Evolutionary conservation across 2,888 invertebrate genomes (phyloP).

Genomic region (Eupithecia abbreviata): DNA sequence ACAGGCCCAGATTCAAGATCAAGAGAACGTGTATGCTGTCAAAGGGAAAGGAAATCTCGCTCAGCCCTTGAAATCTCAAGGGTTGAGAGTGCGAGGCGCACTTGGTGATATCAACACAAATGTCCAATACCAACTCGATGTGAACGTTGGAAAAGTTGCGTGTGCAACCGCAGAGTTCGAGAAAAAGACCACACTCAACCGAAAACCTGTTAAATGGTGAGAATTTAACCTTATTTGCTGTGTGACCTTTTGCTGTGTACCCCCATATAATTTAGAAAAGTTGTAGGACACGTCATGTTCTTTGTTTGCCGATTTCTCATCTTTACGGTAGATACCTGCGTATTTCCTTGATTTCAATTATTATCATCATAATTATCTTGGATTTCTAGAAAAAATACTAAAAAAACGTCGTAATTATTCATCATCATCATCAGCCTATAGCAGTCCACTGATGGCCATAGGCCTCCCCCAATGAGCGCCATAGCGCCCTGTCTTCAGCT

Average conservation of each 20-base stretch:
- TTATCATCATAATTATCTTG: too few species aligned
- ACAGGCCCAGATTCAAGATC: conserved; percentile 67
- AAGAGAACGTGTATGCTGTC: conserved; percentile 68
- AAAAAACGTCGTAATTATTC: too few species aligned
- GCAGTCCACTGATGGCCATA: too few species aligned
- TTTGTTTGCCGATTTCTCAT: neutral
- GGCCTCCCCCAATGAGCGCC: too few species aligned
- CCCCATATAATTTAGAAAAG: conserved; percentile 22
- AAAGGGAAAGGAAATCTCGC: conserved; percentile 63
- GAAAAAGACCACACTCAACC: conserved; percentile 64
- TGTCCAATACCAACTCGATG: conserved; percentile 65
- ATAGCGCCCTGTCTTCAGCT: too few species aligned
- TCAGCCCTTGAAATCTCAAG: conserved; percentile 63
- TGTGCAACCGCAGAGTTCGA: conserved; percentile 68
- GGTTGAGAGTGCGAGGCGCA: conserved; percentile 67
- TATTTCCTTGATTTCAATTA: neutral
- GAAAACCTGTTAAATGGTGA: conserved; percentile 62
- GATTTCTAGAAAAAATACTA: too few species aligned
- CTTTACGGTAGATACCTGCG: neutral
- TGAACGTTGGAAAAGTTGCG: conserved; percentile 64
- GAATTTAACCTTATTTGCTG: conserved; percentile 23
- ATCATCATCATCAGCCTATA: too few species aligned
- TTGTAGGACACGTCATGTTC: neutral
- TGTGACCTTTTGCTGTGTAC: conserved; percentile 18
- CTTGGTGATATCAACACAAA: conserved; percentile 76